Percentiles rank a stretch among this genome's conserved stretches.
These are phyloP conservation scores for Tenrec ecaudatus DNA, from an alignment of 2,113 vertebrate genomes.

Conservation along the genomic window DNA sequence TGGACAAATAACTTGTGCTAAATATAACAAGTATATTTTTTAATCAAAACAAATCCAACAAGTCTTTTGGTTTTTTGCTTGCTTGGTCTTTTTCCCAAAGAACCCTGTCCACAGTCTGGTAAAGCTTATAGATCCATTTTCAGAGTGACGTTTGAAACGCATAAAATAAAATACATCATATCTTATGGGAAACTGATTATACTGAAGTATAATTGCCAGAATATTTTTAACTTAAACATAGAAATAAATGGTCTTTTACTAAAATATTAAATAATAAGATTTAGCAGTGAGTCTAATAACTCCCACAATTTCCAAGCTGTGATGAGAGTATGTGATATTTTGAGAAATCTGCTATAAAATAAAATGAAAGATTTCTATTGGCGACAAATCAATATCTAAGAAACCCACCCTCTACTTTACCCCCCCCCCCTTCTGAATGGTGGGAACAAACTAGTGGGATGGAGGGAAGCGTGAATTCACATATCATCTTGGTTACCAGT, in stretches of 20 bases:
- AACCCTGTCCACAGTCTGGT: background rate
- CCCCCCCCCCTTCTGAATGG: background rate
- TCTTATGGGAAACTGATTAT: background rate
- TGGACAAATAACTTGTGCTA: slow-evolving; percentile 9
- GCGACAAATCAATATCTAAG: background rate
- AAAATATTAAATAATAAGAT: background rate
- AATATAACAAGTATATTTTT: background rate
- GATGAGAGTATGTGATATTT: slow-evolving; percentile 3
- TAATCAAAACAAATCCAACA: background rate
- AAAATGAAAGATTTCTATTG: background rate
- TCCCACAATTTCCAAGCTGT: slow-evolving; percentile 41
- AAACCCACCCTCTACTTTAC: background rate
- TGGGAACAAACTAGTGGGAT: background rate
- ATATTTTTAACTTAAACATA: background rate
- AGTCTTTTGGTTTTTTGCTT: background rate
- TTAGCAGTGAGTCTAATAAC: background rate
- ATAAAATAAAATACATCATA: slow-evolving; percentile 4
- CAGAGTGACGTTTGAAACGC: background rate
- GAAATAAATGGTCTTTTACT: slow-evolving; percentile 6
- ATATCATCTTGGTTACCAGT: background rate
- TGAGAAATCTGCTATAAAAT: background rate
- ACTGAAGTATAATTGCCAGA: background rate
- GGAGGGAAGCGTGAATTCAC: background rate
- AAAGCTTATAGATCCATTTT: background rate
- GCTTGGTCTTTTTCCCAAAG: background rate